phyloP scores from a whole-genome alignment of 2,888 invertebrate genomes.

The Cenopis cana region DNA sequence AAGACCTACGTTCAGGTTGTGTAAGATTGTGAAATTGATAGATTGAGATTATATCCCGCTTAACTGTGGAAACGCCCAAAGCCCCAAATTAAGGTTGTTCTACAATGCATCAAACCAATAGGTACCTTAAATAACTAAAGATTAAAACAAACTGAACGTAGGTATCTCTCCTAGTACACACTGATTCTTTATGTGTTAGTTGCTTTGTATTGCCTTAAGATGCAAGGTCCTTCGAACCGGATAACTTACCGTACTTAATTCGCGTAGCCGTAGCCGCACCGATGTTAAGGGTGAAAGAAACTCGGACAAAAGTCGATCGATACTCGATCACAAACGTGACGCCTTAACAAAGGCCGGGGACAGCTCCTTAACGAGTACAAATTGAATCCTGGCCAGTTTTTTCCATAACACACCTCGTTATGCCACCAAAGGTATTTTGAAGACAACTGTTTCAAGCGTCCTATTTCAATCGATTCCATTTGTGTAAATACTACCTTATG shows the following conservation, averaged over 20 bases:
- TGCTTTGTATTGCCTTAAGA: background rate
- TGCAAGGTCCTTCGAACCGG: slow-evolving; percentile 13
- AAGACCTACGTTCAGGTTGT: background rate
- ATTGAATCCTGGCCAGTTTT: slow-evolving; percentile 68
- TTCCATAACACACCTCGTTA: slow-evolving; percentile 64
- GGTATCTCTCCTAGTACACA: no score
- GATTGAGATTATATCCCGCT: background rate
- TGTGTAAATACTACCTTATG: slow-evolving; percentile 7
- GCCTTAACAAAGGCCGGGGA: slow-evolving; percentile 62
- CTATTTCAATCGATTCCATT: background rate
- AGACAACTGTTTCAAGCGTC: slow-evolving; percentile 6
- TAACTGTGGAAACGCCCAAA: no score
- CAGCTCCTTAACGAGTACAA: slow-evolving; percentile 67
- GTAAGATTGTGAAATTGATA: background rate
- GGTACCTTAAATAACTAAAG: no score
- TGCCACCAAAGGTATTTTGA: slow-evolving; percentile 57
- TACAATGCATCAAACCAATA: no score
- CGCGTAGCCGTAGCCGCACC: background rate
- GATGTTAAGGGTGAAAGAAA: slow-evolving; percentile 24
- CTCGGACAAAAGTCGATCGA: slow-evolving; percentile 42
- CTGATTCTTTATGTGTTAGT: no score
- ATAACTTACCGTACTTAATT: slow-evolving; percentile 10
- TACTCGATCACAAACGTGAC: slow-evolving; percentile 55
- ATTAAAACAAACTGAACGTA: no score
- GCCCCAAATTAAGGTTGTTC: no score